Evolutionary conservation across 2,113 vertebrate genomes (phyloP).

Genomic region (Tenrec ecaudatus): DNA sequence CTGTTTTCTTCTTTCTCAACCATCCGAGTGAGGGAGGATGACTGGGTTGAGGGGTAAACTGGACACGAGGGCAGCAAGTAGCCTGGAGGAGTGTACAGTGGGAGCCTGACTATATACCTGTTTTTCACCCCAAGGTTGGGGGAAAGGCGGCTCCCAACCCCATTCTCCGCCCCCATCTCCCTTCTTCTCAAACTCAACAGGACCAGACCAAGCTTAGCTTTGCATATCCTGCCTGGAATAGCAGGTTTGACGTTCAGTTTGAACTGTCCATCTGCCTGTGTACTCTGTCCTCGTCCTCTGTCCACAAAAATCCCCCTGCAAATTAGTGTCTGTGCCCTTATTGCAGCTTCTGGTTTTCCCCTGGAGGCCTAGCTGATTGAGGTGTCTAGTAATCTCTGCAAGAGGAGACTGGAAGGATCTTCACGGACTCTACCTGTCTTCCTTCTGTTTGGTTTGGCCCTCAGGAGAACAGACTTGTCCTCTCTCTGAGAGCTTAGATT

Average conservation of each 20-base stretch:
- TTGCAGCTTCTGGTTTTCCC: conserved; percentile 41
- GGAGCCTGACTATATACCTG: background rate
- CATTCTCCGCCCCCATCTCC: background rate
- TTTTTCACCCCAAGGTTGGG: background rate
- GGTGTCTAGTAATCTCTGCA: conserved; percentile 48
- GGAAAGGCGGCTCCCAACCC: background rate
- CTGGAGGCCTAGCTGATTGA: conserved; percentile 64
- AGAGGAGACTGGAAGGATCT: background rate
- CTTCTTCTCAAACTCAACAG: background rate
- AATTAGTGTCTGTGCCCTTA: conserved; percentile 17
- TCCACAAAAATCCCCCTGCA: conserved; percentile 16
- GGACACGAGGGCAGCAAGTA: background rate
- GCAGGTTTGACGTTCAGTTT: conserved; percentile 20
- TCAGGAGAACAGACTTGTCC: conserved; percentile 28
- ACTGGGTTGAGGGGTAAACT: background rate
- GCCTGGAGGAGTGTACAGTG: background rate
- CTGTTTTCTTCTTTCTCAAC: conserved; percentile 21
- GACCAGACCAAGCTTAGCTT: conserved; percentile 5
- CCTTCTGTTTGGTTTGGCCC: conserved; percentile 24
- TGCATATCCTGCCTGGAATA: conserved; percentile 9
- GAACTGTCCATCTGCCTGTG: conserved; percentile 44
- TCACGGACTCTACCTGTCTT: background rate
- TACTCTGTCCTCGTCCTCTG: background rate
- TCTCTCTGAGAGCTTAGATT: background rate
- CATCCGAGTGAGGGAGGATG: background rate